These are phyloP conservation scores for Neosalanx taihuensis DNA, from an alignment of 2,797 vertebrate species.

Conservation along the genomic window DNA sequence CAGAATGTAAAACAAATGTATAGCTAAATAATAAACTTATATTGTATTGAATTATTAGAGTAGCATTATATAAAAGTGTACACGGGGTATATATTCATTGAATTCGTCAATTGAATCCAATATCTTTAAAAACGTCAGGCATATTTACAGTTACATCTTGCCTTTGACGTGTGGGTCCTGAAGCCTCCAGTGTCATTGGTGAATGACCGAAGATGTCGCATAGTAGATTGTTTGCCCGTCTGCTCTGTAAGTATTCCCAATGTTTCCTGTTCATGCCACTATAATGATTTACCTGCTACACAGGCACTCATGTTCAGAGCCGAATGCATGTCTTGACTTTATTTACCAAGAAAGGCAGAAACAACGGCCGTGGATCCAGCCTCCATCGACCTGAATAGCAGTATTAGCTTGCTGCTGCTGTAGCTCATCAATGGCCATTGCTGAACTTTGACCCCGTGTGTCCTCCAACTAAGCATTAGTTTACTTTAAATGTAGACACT, in stretches of 20 bases:
- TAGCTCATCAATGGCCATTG: slow-evolving; percentile 2
- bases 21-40: not conserved
- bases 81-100: not conserved
- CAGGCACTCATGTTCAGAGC: not conserved
- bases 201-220: slow-evolving; percentile 85
- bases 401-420: not conserved
- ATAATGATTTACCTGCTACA: not conserved
- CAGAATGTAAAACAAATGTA: not conserved
- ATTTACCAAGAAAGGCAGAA: not conserved
- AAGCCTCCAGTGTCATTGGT: slow-evolving; percentile 78
- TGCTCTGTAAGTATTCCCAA: slow-evolving; percentile 75
- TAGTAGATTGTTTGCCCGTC: slow-evolving; percentile 74
- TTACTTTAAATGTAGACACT: too few species aligned
- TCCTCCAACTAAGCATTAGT: not conserved
- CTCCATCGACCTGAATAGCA: slow-evolving; percentile 38
- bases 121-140: slow-evolving; percentile 5
- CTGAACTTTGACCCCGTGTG: slow-evolving; percentile 42
- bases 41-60: too few species aligned
- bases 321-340: too few species aligned
- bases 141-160: slow-evolving; percentile 46
- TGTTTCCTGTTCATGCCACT: not conserved
- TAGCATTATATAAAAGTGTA: not conserved
- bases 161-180: slow-evolving; percentile 50
- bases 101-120: not conserved
- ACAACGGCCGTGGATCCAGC: not conserved